phyloP scores from a whole-genome alignment of 2,888 invertebrate genomes.

The Drosophila crucigera region DNA sequence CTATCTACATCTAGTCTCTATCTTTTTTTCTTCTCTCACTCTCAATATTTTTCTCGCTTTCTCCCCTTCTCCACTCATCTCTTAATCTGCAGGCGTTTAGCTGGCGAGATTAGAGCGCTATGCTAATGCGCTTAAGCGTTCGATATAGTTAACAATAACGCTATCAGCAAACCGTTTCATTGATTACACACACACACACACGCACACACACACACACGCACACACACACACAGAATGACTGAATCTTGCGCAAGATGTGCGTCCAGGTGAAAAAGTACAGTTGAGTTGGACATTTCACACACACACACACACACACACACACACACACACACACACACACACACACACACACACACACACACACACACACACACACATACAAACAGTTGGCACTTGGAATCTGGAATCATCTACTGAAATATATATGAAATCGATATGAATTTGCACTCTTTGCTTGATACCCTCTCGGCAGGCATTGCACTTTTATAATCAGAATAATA shows the following conservation, averaged over 20 bases:
- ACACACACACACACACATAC: not conserved
- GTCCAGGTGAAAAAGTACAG: slow-evolving; percentile 55
- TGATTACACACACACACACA: slow-evolving; percentile 42
- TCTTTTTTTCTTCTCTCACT: too few species aligned
- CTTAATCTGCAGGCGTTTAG: slow-evolving; percentile 19
- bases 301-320: not conserved
- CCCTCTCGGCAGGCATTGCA: not conserved
- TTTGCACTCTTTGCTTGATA: not conserved
- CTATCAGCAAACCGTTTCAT: slow-evolving; percentile 51
- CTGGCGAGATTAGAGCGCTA: slow-evolving; percentile 46
- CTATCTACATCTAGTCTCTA: too few species aligned
- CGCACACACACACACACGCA: slow-evolving; percentile 2
- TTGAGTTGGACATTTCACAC: slow-evolving; percentile 21
- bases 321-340: not conserved
- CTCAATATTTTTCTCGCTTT: not conserved
- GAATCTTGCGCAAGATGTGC: slow-evolving; percentile 57
- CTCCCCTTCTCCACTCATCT: not conserved
- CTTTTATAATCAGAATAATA: too few species aligned
- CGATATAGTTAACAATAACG: slow-evolving; percentile 38
- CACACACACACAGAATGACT: slow-evolving; percentile 3
- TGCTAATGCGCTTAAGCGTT: slow-evolving; percentile 44
- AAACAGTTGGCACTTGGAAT: slow-evolving; percentile 15
- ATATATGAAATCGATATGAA: slow-evolving; percentile 34
- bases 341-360: not conserved
- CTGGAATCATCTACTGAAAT: slow-evolving; percentile 23